phyloP scores from a whole-genome alignment of 92 coral and sea anemone genomes.

The Montipora capitata region DNA sequence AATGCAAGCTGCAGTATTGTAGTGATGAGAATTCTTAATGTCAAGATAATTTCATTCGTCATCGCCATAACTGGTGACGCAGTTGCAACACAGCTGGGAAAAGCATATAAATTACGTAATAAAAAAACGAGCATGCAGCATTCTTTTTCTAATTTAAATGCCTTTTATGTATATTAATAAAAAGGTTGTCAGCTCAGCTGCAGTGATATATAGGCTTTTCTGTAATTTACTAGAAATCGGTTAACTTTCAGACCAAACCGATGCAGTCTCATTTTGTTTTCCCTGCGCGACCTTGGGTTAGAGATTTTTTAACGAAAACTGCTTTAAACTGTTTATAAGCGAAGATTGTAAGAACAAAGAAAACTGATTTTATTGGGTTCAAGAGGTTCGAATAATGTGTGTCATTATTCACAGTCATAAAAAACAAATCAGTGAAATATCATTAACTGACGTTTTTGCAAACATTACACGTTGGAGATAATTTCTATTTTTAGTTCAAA shows the following conservation, averaged over 20 bases:
- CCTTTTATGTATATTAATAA: background rate
- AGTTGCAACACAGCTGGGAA: conserved; percentile 5
- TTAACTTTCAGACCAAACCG: too few species aligned
- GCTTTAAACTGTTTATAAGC: background rate
- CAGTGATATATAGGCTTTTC: background rate
- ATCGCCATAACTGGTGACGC: background rate
- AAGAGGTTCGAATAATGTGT: too few species aligned
- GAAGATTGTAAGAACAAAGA: too few species aligned
- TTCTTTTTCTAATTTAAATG: background rate
- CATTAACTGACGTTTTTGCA: too few species aligned
- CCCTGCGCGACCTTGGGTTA: too few species aligned
- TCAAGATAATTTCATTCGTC: background rate
- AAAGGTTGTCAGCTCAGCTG: background rate
- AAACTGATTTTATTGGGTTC: too few species aligned
- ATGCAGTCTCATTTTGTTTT: too few species aligned
- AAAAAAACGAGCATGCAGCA: background rate
- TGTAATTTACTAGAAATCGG: too few species aligned
- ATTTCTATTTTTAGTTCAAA: too few species aligned
- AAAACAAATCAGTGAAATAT: too few species aligned
- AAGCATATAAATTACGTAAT: background rate
- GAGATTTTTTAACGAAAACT: background rate
- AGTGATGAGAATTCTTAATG: background rate
- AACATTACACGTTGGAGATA: too few species aligned
- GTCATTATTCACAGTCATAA: too few species aligned
- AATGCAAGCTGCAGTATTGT: background rate